These are phyloP conservation scores for Phaedon cochleariae DNA, from an alignment of 2,888 invertebrate species.

Conservation along the genomic window DNA sequence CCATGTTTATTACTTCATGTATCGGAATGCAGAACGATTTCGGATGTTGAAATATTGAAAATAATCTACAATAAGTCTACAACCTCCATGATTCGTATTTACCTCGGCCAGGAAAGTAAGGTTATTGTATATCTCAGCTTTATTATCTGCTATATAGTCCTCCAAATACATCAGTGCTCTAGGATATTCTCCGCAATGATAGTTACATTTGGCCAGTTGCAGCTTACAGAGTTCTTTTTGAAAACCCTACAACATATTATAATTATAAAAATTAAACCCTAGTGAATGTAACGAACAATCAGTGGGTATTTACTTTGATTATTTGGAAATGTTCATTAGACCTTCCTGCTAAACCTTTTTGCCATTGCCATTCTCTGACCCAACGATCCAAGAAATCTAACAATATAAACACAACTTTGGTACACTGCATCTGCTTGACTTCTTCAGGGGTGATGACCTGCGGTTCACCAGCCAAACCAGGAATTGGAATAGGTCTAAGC, in stretches of 20 bases:
- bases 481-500: slow-evolving; percentile 44
- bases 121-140: slow-evolving; percentile 67
- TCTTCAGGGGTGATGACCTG: slow-evolving; percentile 45
- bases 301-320: slow-evolving; percentile 19
- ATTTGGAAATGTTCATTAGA: slow-evolving; percentile 52
- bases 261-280: not conserved
- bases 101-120: slow-evolving; percentile 70
- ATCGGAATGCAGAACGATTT: no score
- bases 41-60: no score
- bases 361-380: slow-evolving; percentile 71
- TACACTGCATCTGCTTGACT: slow-evolving; percentile 66
- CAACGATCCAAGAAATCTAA: slow-evolving; percentile 81
- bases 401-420: slow-evolving; percentile 75
- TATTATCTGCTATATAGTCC: slow-evolving; percentile 71
- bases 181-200: slow-evolving; percentile 77
- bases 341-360: slow-evolving; percentile 46
- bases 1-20: no score
- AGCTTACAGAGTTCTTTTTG: slow-evolving; percentile 67
- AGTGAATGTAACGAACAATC: not conserved
- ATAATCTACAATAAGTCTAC: no score
- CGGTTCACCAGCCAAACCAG: slow-evolving; percentile 36
- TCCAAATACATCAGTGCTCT: slow-evolving; percentile 81
- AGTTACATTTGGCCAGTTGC: slow-evolving; percentile 76
- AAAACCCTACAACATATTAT: slow-evolving; percentile 27
- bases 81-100: no score